Percentiles rank a stretch among this genome's conserved stretches.
These are phyloP conservation scores for Prolemur simus DNA, from an alignment of 2,113 vertebrate genomes.

Conservation along the genomic window DNA sequence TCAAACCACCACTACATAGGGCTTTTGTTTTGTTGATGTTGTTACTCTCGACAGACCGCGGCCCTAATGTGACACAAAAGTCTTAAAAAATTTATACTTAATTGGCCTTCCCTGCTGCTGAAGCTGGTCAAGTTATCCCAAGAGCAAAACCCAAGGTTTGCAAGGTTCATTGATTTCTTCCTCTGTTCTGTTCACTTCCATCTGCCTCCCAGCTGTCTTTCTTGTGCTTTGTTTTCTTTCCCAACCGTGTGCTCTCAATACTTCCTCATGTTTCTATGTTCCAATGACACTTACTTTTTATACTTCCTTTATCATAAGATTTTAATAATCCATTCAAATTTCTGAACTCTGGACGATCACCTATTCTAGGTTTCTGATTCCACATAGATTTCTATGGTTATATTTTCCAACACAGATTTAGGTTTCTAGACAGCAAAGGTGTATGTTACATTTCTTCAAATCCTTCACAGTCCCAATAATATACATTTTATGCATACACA, in stretches of 20 bases:
- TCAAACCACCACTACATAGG: neutral
- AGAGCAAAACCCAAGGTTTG: neutral
- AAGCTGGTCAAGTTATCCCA: neutral
- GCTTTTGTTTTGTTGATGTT: neutral
- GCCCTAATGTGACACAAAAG: neutral
- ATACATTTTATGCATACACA: neutral
- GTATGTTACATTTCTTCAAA: neutral
- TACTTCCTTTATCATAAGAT: neutral
- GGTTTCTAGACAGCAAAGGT: neutral
- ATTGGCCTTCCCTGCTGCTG: neutral
- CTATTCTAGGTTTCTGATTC: neutral
- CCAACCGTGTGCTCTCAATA: neutral
- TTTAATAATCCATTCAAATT: conserved; percentile 19
- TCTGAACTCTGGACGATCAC: neutral
- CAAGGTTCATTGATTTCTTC: neutral
- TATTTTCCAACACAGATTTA: neutral
- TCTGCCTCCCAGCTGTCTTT: neutral
- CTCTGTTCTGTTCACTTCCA: neutral
- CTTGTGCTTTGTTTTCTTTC: neutral
- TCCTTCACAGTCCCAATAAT: neutral
- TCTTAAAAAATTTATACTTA: neutral
- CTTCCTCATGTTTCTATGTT: neutral
- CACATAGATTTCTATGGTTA: neutral
- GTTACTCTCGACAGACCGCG: neutral
- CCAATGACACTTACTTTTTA: neutral